Conservation (phyloP, 2,113 vertebrate genomes). For the Choloepus hoffmanni region DNA sequence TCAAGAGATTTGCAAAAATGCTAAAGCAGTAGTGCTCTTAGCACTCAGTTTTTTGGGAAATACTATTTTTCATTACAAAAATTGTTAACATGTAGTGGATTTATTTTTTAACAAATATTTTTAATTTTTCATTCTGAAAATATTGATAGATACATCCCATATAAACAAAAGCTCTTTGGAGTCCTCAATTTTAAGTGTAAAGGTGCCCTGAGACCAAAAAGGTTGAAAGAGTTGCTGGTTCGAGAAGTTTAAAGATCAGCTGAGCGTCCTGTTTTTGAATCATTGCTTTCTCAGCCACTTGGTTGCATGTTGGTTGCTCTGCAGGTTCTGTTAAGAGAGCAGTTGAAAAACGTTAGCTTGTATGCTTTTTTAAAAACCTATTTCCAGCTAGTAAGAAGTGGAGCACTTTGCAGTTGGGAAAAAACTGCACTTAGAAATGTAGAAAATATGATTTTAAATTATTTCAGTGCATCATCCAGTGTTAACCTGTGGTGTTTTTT, state of each 20-base stretch:
- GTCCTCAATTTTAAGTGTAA: not conserved
- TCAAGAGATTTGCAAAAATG: not conserved
- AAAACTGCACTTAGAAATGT: not conserved
- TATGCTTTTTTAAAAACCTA: too few species aligned
- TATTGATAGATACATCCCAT: not conserved
- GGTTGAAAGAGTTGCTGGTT: not conserved
- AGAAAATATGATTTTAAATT: not conserved
- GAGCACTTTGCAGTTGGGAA: not conserved
- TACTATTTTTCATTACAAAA: not conserved
- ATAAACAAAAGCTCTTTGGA: not conserved
- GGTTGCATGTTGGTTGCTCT: not conserved
- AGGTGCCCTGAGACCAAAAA: not conserved
- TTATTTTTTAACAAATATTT: not conserved
- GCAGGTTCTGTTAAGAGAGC: not conserved
- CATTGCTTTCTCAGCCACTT: not conserved
- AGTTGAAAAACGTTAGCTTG: not conserved
- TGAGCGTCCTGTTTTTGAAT: not conserved
- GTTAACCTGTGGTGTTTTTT: not conserved
- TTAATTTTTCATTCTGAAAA: not conserved
- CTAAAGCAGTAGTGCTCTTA: not conserved
- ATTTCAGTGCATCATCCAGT: accelerated
- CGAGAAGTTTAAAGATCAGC: not conserved
- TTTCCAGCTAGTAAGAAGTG: not conserved
- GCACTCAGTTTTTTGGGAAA: not conserved
- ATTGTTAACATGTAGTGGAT: not conserved